phyloP scores from a whole-genome alignment of 2,888 invertebrate genomes.

The Dusona sp. region DNA sequence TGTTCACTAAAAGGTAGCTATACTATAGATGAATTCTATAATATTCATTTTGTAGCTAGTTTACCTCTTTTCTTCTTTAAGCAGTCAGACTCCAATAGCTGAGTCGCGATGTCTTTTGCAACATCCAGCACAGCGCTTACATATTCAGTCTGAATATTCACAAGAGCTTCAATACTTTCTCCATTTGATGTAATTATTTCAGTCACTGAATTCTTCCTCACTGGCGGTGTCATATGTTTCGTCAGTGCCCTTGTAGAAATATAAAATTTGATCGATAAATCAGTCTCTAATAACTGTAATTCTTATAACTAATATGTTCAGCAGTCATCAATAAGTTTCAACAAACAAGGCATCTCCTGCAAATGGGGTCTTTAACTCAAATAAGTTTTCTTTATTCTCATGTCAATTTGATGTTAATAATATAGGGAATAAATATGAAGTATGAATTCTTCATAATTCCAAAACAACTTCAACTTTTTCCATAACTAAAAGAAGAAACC shows the following conservation, averaged over 20 bases:
- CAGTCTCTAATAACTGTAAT: too few relatives aligned
- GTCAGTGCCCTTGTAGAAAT: conserved; percentile 87
- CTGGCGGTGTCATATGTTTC: conserved; percentile 89
- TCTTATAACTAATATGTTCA: too few relatives aligned
- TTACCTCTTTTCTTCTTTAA: conserved; percentile 87
- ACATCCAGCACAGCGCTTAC: conserved; percentile 88
- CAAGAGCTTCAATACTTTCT: conserved; percentile 88
- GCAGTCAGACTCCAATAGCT: conserved; percentile 88
- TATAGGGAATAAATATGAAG: too few relatives aligned
- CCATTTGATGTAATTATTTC: conserved; percentile 84
- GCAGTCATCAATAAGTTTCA: too few relatives aligned
- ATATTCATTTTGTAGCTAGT: neutral
- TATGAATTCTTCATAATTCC: too few relatives aligned
- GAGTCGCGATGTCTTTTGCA: conserved; percentile 87
- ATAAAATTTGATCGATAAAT: neutral
- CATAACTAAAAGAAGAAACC: too few relatives aligned
- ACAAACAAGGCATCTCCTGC: too few relatives aligned
- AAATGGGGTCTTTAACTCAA: too few relatives aligned
- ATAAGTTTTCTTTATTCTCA: too few relatives aligned
- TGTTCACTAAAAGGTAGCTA: neutral
- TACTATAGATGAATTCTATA: conserved; percentile 1
- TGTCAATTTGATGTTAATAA: too few relatives aligned
- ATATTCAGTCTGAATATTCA: conserved; percentile 89
- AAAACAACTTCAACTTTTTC: too few relatives aligned
- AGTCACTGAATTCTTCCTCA: conserved; percentile 84